Evolutionary conservation across 2,888 invertebrate genomes (phyloP), one percentile per base, ranked within the genome.

Genomic region (Serripes groenlandicus): DNA sequence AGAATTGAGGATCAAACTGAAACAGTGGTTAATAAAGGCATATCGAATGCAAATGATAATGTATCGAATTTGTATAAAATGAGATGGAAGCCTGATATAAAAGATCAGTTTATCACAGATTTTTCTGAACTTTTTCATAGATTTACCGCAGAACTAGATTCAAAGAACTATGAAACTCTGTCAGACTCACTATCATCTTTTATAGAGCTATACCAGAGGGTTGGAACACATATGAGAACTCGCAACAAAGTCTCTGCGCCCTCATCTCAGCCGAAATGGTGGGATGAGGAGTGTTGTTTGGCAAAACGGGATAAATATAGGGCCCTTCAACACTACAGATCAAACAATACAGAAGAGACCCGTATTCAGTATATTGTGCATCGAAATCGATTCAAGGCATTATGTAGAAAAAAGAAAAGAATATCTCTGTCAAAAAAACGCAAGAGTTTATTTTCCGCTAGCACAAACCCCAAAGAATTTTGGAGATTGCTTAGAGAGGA

Each of bases 341-440:
- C 15, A 49, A 60, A 60, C 30, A 23, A 60, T 28, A 60, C 26
- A 9, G 28, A 15, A 15, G 60, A 60, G 28, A 30, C 26, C 26
- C 60, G 60, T 5, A 9, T 60, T 18, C 26, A 28, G 7, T 60
- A 60, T 60, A 28, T 60, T 30, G 18, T 23, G 18, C 26, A 60
- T 30, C 60, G 60, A 28, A 28, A 60, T 28, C 26, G 30, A 60
- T 60, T 60, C 28, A 60, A 60, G 18, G 60, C 60, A 60, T 1
- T 60, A 60, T 60, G 60, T 28, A 60, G 60, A 18, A 23, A 60
- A 60, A 60, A 21, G 7, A 49, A 49, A 21, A 49, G 49, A 49
- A 21, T 49, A 2, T 49, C 15, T 49, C 49, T 21, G 21, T 49
- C 21, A 49, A 15, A 49, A 49, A 15, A 49, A 49, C 49, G 49